A percentile compares a stretch with the other conserved stretches of the same genome.
Conservation (phyloP, 1,140 invertebrate genomes). For the Lordiphosa mommai region DNA sequence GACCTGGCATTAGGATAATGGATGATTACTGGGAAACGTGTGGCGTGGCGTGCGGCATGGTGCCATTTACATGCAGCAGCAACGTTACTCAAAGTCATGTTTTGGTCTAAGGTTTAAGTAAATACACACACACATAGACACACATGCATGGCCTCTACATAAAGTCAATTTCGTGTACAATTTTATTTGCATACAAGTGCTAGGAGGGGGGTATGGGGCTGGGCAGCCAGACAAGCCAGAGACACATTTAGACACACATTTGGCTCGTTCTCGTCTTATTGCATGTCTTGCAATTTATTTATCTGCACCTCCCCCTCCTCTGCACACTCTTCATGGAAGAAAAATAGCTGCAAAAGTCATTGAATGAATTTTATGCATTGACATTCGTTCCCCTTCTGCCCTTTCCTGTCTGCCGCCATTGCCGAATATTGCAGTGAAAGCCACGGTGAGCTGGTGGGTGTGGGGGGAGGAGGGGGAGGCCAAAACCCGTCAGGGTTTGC, state of each 20-base stretch:
- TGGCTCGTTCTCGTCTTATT: slow-evolving; percentile 62
- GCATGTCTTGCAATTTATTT: slow-evolving; percentile 77
- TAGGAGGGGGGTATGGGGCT: slow-evolving; percentile 11
- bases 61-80: slow-evolving; percentile 71
- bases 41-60: slow-evolving; percentile 56
- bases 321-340: slow-evolving; percentile 22
- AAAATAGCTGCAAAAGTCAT: slow-evolving; percentile 70
- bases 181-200: slow-evolving; percentile 66
- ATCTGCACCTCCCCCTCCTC: slow-evolving; percentile 31
- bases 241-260: slow-evolving; percentile 66
- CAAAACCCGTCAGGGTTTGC: slow-evolving; percentile 44
- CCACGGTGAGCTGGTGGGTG: neutral
- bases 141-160: slow-evolving; percentile 16
- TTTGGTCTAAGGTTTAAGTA: slow-evolving; percentile 48
- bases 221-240: slow-evolving; percentile 41
- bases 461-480: neutral
- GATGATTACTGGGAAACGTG: slow-evolving; percentile 73
- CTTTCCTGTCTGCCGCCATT: slow-evolving; percentile 17
- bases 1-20: slow-evolving; percentile 75
- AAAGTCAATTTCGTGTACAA: slow-evolving; percentile 75
- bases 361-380: slow-evolving; percentile 73
- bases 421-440: slow-evolving; percentile 40
- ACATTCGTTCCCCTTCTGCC: slow-evolving; percentile 46
- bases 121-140: slow-evolving; percentile 19
- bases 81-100: slow-evolving; percentile 75